Evolutionary conservation across 2,888 invertebrate species (phyloP), one percentile per base, ranked within the genome.

Genomic region (Troides oblongomaculatus): DNA sequence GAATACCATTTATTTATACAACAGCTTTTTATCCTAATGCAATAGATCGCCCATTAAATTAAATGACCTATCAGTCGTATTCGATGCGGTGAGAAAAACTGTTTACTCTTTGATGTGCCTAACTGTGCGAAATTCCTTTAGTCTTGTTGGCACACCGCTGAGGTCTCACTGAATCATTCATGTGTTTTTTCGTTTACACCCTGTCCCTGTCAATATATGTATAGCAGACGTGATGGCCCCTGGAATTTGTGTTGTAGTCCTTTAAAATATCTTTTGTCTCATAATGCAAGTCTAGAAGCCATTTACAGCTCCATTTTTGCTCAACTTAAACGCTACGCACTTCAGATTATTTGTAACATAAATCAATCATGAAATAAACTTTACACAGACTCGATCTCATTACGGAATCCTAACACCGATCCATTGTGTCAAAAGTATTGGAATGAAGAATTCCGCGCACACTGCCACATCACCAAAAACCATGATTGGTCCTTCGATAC

Each of bases 161-260:
- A 79, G 81, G 87, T 88, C 89, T 85, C 90, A 82, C 90, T 92
- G 90, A 87, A 92, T 92, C 88, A 92, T 92, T 92, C 90, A 92
- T 89, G 80, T 69, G 82, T 84, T 92, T 92, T 92, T 92, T 92
- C 84, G 82, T 78, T 79, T 83, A 89, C 92, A 91, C 90, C 90
- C 89, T 86, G 85, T 85, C 78, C 77, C 83, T 89, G 87, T 90
- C 86, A 89, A 89, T 91, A 89, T 91, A 88, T 89, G 91, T 89
- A 85, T 71, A 73, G 87, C 84, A 89, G 87, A 88, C 82, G 83
- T 81, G 75, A 85, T 85, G 89, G 88, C 83, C 85, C 62, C 64
- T 14, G 68, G 36, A 64, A 67, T 70, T 56, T 46, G 43, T 50
- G 46, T 25, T 60, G 57, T 65, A 69, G 30, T 46, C 61, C 62